Conservation (phyloP, 2,888 invertebrate genomes). For the Mycalesis mineus region DNA sequence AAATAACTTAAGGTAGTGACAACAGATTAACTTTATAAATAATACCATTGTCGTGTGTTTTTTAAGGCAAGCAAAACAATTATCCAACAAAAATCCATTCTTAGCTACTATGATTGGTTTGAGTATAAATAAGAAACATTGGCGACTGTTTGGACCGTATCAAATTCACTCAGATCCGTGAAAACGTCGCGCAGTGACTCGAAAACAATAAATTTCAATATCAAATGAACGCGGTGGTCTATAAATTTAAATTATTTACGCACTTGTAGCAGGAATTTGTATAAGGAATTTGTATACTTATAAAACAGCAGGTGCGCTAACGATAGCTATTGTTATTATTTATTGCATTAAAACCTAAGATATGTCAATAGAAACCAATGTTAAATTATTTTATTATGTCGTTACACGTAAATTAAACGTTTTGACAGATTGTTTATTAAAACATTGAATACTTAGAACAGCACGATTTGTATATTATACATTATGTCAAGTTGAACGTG, state of each 20-base stretch:
- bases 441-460: too few species aligned
- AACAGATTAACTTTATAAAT: not conserved
- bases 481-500: too few species aligned
- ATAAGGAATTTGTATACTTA: not conserved
- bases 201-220: slow-evolving; percentile 15
- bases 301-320: too few species aligned
- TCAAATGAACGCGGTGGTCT: slow-evolving; percentile 11
- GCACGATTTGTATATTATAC: too few species aligned
- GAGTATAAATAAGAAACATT: not conserved
- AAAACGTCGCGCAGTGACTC: slow-evolving; percentile 15
- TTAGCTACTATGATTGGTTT: not conserved
- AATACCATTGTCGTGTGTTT: not conserved
- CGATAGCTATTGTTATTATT: too few species aligned
- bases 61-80: not conserved
- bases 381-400: too few species aligned
- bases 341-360: too few species aligned
- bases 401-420: too few species aligned
- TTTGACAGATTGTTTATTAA: too few species aligned
- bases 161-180: slow-evolving; percentile 16
- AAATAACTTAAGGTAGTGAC: not conserved
- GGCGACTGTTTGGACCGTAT: slow-evolving; percentile 1
- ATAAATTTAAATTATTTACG: slow-evolving; percentile 19
- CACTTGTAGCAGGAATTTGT: not conserved
- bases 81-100: not conserved
- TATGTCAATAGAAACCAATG: too few species aligned